Percentiles rank a stretch among this genome's conserved stretches.
These are phyloP conservation scores for Scaptomyza pallida DNA, from an alignment of 1,140 invertebrate genomes.

Conservation along the genomic window DNA sequence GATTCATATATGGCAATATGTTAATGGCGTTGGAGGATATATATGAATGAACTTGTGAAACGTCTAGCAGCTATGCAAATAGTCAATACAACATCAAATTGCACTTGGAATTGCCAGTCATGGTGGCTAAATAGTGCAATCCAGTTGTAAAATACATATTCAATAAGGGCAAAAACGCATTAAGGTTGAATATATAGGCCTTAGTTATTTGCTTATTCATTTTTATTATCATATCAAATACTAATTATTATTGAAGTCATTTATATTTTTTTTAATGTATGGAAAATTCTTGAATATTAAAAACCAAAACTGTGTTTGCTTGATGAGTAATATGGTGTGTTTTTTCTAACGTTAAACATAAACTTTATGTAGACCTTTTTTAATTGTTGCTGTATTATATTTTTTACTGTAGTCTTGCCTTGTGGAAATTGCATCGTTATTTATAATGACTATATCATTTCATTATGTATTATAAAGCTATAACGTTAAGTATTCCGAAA, in stretches of 20 bases:
- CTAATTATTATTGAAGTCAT: neutral
- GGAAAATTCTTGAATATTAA: too few relatives aligned
- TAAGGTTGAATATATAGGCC: constrained; percentile 39
- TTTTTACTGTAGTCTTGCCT: too few relatives aligned
- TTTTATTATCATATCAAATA: neutral
- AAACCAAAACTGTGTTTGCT: too few relatives aligned
- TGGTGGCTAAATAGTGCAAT: constrained; percentile 2
- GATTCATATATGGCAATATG: constrained; percentile 21
- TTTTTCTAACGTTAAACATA: too few relatives aligned
- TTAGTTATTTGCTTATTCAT: constrained; percentile 21
- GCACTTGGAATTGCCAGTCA: constrained; percentile 10
- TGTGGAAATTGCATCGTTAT: too few relatives aligned
- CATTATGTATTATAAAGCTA: too few relatives aligned
- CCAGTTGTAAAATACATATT: constrained; percentile 36
- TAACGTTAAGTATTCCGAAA: too few relatives aligned
- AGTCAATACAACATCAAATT: constrained; percentile 1
- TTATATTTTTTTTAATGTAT: too few relatives aligned
- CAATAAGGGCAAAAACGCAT: constrained; percentile 29
- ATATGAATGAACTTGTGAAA: constrained; percentile 39
- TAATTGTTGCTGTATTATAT: too few relatives aligned
- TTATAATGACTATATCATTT: too few relatives aligned
- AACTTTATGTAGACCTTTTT: too few relatives aligned
- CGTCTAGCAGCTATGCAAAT: constrained; percentile 45
- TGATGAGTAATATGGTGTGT: too few relatives aligned
- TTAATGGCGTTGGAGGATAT: constrained; percentile 20